Percentiles rank a stretch among this genome's conserved stretches.
Conservation (phyloP, 2,888 invertebrate species). For the Pyrgus malvae region DNA sequence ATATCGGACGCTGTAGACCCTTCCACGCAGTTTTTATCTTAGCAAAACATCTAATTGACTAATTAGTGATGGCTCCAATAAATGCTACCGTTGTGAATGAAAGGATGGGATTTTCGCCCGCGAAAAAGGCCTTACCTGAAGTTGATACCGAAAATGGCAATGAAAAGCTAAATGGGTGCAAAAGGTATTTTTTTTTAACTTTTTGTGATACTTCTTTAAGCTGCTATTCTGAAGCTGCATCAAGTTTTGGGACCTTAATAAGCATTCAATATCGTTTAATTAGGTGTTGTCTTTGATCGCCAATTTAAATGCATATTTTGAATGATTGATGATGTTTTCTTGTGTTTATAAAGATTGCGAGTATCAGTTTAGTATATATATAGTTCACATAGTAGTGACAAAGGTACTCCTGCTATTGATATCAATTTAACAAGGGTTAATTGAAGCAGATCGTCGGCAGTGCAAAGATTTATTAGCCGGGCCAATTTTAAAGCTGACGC, state of each 20-base stretch:
- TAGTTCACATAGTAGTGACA: neutral
- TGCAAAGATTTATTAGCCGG: conserved; percentile 8
- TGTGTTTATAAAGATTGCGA: no score
- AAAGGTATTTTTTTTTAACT: conserved; percentile 47
- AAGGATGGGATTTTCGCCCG: conserved; percentile 51
- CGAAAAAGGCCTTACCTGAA: conserved; percentile 65
- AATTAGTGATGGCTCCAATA: conserved; percentile 69
- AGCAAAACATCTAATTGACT: conserved; percentile 2
- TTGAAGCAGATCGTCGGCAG: conserved; percentile 13
- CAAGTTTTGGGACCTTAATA: neutral
- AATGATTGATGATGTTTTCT: no score
- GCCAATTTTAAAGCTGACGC: no score
- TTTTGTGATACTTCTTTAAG: neutral
- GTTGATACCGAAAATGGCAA: conserved; percentile 62
- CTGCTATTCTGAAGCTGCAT: neutral
- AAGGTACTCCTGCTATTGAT: neutral
- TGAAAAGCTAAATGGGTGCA: conserved; percentile 49
- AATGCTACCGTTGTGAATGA: conserved; percentile 61
- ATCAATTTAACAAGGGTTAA: conserved; percentile 35
- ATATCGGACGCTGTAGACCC: conserved; percentile 56
- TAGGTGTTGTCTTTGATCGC: no score
- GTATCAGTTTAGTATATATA: neutral
- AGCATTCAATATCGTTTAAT: neutral
- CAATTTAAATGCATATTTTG: no score
- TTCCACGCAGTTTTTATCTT: conserved; percentile 35